Conservation (phyloP, 2,888 invertebrate species). For the Anorthoa munda region DNA sequence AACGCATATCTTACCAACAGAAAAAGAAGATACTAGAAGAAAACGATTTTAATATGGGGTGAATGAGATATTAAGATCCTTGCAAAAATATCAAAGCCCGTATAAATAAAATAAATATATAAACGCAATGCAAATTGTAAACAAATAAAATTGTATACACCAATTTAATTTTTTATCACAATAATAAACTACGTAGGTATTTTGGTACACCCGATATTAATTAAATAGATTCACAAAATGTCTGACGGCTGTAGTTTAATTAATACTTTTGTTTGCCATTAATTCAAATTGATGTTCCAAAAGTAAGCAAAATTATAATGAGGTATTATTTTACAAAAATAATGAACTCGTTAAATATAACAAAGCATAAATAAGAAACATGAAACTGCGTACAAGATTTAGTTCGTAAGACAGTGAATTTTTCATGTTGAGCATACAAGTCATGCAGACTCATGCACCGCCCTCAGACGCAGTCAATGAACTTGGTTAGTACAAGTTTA, state of each 20-base stretch:
- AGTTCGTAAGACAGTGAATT: constrained; percentile 52
- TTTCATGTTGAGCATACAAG: constrained; percentile 54
- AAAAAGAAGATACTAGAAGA: too few relatives aligned
- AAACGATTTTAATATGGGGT: too few relatives aligned
- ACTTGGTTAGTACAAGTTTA: constrained; percentile 18
- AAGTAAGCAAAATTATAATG: constrained; percentile 23
- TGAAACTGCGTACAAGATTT: constrained; percentile 40
- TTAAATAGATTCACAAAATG: neutral
- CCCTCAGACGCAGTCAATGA: constrained; percentile 48
- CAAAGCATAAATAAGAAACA: constrained; percentile 37
- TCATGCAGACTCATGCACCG: constrained; percentile 39
- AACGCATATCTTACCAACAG: too few relatives aligned
- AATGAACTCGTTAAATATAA: constrained; percentile 15
- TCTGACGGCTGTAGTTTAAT: neutral
- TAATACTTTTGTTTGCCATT: neutral
- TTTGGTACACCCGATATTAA: neutral
- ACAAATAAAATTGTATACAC: neutral
- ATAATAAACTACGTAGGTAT: neutral
- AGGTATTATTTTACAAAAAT: constrained; percentile 48
- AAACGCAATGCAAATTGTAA: too few relatives aligned
- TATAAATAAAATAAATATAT: too few relatives aligned
- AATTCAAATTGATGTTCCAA: constrained; percentile 11
- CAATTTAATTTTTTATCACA: neutral
- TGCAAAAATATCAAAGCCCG: too few relatives aligned
- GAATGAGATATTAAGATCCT: too few relatives aligned